A percentile compares a stretch with the other conserved stretches of the same genome.
These are phyloP conservation scores for Drosophila suboccidentalis DNA, from an alignment of 2,888 invertebrate species.

Conservation along the genomic window DNA sequence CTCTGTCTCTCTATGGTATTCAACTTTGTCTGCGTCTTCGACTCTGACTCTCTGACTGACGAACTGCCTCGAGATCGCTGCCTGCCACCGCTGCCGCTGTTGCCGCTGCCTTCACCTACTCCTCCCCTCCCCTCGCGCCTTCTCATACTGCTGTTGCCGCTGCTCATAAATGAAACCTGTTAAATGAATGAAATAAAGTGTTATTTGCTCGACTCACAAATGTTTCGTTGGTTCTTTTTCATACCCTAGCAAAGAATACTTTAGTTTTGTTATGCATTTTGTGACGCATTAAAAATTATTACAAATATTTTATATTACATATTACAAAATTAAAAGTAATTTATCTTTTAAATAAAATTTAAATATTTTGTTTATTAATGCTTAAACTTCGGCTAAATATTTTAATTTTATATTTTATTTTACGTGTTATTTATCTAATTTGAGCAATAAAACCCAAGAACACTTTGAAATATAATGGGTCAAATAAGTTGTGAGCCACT, in stretches of 20 bases:
- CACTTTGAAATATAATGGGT: too few relatives aligned
- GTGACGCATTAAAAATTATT: too few relatives aligned
- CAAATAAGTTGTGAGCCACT: too few relatives aligned
- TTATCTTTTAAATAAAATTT: too few relatives aligned
- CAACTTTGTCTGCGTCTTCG: conserved; percentile 23
- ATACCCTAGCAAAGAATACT: background rate
- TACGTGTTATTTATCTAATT: too few relatives aligned
- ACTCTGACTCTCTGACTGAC: conserved; percentile 39
- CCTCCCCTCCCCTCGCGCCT: background rate
- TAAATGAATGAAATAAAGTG: conserved; percentile 86
- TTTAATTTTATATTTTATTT: too few relatives aligned
- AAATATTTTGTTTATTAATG: too few relatives aligned
- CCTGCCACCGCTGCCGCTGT: background rate
- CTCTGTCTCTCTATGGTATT: conserved; percentile 5
- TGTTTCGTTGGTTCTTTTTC: conserved; percentile 59
- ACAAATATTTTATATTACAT: too few relatives aligned
- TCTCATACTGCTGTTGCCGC: conserved; percentile 34
- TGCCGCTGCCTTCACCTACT: too few relatives aligned
- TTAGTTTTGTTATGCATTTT: background rate
- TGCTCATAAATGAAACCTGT: conserved; percentile 85
- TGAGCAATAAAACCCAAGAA: too few relatives aligned
- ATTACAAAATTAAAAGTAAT: too few relatives aligned
- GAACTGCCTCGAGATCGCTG: conserved; percentile 30
- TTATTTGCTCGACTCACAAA: conserved; percentile 83
- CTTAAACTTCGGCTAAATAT: too few relatives aligned